Base-by-base conservation (phyloP, 2,113 vertebrate species). In the Ranitomeya variabilis region DNA sequence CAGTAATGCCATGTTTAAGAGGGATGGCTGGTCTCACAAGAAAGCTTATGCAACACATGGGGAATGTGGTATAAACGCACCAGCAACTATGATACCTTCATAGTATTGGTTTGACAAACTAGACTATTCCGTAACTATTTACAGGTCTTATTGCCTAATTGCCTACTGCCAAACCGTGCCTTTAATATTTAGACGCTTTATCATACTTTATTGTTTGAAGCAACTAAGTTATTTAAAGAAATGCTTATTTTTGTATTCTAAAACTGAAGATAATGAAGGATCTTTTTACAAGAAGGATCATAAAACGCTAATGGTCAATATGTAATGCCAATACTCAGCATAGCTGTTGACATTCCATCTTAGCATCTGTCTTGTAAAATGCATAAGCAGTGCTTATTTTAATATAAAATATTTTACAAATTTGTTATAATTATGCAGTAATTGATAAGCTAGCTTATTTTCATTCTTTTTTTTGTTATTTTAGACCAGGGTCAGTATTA, bases 341-440 rank as follows among this genome's bases (percentile, higher is more conserved):
- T 13, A 83, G 19, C 37, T 69, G 45, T 83, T 83, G 62, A 69
- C 45, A 66, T 52, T 89, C 21, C 12, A 77, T 0, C 10, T 92
- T 91, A 95, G 92, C 96, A 95, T 93, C 94, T 91, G 93, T 93
- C 93, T 93, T 93, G 93, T 93, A 90, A 86, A 94, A 91, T 91
- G 93, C 95, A 95, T 97, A 97, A 96, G 95, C 95, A 96, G 94
- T 94, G 96, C 97, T 98, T 97, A 95, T 96, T 92, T 91, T 95
- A 94, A 94, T 96, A 91, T 92, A 92, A 90, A 90, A 55, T 77
- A 83, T 78, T 92, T 90, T 92, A 93, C 91, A 91, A 88, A 92
- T 90, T 91, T 91, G 91, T 95, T 93, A 82, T 94, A 94, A 91
- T 51, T 90, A 92, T 91, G 92, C 93, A 91, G 89, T 90, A 95